Base-by-base conservation (phyloP, 1,140 invertebrate species). In the Cyclina sinensis region DNA sequence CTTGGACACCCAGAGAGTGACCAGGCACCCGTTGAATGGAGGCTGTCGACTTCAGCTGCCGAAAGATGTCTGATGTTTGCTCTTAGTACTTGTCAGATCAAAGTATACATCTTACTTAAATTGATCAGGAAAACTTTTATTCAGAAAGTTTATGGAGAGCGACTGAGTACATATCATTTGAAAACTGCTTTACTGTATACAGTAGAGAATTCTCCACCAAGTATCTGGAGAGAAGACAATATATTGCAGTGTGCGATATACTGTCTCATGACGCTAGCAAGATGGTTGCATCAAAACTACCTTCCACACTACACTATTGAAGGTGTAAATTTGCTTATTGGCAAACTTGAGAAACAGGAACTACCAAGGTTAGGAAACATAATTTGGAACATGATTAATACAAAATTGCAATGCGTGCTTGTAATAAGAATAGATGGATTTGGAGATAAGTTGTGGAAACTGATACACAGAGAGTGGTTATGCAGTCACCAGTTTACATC, bases 181-280 rank as follows among this genome's bases (percentile, higher is more conserved):
- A 65, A 65, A 32, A 65, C 59, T n/a, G 59, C 59, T 7, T 9
- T 65, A 32, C 11, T 65, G 21, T 65, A 24, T n/a, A 65, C 59
- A 9, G n/a, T 65, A 24, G 59, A 65, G n/a, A 65, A 32, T 5
- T 65, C 7, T 21, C 59, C 59, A 11, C 59, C 59, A 11, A 9
- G n/a, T 21, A 21, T 65, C 30, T 65, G 59, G 59, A 65, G 9
- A 32, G 59, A 65, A 24, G 59, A 65, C 30, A 65, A 21, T 65
- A 7, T 65, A n/a, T 9, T 65, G 5, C 59, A 65, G 30, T 65
- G 59, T 65, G 21, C 30, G 59, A 65, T 65, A 7, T 9, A 65
- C 59, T 65, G 59, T 65, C 59, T 65, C 9, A 65, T n/a, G n/a
- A 65, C 59, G 30, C 59, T 65, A 24, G 59, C 30, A 65, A 65